Evolutionary conservation across 2,888 invertebrate species (phyloP).

Genomic region (Luperina nickerlii): DNA sequence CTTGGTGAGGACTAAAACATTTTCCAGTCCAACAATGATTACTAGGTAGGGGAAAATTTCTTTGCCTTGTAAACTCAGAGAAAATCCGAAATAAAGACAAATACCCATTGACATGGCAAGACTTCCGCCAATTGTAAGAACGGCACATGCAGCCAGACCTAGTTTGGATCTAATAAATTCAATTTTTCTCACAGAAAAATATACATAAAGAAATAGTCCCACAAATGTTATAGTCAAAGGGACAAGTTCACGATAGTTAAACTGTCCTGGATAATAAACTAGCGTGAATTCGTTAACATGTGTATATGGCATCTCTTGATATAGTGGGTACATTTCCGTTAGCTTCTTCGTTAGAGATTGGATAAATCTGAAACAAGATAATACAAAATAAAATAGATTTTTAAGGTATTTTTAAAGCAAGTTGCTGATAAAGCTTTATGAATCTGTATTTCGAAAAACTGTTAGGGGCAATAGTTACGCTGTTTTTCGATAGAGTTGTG

Average conservation of each 20-base stretch:
- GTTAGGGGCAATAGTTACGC: background rate
- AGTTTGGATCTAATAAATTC: conserved; percentile 97
- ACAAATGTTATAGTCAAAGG: conserved; percentile 96
- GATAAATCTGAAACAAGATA: conserved; percentile 91
- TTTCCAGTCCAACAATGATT: conserved; percentile 98
- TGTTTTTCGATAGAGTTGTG: background rate
- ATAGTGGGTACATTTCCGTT: conserved; percentile 92
- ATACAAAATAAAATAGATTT: background rate
- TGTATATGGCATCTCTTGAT: conserved; percentile 89
- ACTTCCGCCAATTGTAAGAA: conserved; percentile 96
- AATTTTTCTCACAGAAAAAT: conserved; percentile 98
- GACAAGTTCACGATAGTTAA: conserved; percentile 95
- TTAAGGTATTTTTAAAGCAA: background rate
- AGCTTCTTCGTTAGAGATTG: conserved; percentile 93
- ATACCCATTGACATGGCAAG: conserved; percentile 97
- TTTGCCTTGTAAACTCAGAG: conserved; percentile 95
- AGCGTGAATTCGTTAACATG: conserved; percentile 87
- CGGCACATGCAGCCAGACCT: conserved; percentile 96
- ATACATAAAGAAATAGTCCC: conserved; percentile 97
- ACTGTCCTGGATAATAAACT: conserved; percentile 97
- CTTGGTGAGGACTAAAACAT: conserved; percentile 96
- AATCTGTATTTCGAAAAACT: background rate
- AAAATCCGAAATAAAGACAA: conserved; percentile 96
- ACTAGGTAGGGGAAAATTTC: conserved; percentile 99
- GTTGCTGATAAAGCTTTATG: background rate